Evolutionary conservation across 2,888 invertebrate genomes (phyloP).

Genomic region (Ophioninae sp.): DNA sequence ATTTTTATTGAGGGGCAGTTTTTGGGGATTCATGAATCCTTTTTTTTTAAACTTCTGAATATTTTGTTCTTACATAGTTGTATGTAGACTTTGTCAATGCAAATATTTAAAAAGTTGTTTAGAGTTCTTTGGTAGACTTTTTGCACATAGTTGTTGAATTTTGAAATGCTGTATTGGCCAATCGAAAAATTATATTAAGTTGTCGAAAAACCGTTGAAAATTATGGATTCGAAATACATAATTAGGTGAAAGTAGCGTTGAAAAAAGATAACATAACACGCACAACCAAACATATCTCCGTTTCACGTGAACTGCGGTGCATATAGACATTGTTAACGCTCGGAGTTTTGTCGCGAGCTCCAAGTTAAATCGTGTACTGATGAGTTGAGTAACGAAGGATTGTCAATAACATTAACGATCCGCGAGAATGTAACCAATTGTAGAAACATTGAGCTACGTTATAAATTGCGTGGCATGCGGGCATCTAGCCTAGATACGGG

Average conservation of each 20-base stretch:
- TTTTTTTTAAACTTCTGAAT: neutral
- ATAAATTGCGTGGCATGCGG: conserved; percentile 15
- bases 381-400: neutral
- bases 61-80: neutral
- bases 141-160: neutral
- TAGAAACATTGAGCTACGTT: neutral
- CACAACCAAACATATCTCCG: neutral
- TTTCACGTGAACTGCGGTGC: neutral
- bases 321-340: neutral
- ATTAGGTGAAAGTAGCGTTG: neutral
- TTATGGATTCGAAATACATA: neutral
- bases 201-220: too few relatives aligned
- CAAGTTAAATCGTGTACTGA: neutral
- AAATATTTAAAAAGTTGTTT: neutral
- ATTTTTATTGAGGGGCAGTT: neutral
- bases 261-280: neutral
- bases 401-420: neutral
- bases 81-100: neutral
- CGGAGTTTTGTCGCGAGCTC: neutral
- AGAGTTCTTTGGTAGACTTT: neutral
- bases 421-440: conserved; percentile 1
- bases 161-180: too few relatives aligned
- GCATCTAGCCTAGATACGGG: neutral
- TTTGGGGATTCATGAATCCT: neutral
- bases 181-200: too few relatives aligned